Conservation (phyloP, 2,797 vertebrate species). For the Chloroceryle amazona region DNA sequence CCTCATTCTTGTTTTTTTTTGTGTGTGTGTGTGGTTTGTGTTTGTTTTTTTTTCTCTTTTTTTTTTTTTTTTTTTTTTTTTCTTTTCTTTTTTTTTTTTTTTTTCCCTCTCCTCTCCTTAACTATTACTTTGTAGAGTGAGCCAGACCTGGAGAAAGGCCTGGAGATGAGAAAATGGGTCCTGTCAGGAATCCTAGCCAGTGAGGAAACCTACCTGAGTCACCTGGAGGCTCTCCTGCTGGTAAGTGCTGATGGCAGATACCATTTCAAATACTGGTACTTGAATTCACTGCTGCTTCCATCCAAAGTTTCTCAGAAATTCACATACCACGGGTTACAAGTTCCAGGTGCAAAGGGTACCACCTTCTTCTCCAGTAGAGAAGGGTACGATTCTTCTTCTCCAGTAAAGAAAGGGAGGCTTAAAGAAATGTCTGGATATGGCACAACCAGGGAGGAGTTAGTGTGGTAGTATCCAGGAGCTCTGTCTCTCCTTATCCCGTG, state of each 20-base stretch:
- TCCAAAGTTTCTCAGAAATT: background rate
- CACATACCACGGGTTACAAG: background rate
- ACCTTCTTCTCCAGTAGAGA: background rate
- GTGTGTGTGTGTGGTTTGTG: no score
- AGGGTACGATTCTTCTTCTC: background rate
- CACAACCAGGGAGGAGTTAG: background rate
- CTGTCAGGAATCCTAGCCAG: slow-evolving; percentile 95
- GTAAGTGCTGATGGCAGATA: slow-evolving; percentile 74
- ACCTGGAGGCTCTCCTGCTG: slow-evolving; percentile 92
- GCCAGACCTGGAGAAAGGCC: slow-evolving; percentile 91
- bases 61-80: no score
- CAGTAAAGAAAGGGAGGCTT: background rate
- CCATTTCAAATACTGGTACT: background rate
- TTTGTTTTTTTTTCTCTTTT: background rate
- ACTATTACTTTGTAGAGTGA: slow-evolving; percentile 83
- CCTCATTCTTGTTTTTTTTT: background rate
- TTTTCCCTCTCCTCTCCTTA: background rate
- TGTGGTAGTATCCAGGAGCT: background rate
- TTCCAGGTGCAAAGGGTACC: background rate
- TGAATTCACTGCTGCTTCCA: background rate
- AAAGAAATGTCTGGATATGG: background rate
- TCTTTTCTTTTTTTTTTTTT: background rate
- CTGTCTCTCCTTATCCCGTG: background rate
- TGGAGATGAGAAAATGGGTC: slow-evolving; percentile 98
- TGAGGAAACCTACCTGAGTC: slow-evolving; percentile 93